These are phyloP conservation scores for Amphiprion percula DNA, from an alignment of 2,113 vertebrate species.

Conservation along the genomic window DNA sequence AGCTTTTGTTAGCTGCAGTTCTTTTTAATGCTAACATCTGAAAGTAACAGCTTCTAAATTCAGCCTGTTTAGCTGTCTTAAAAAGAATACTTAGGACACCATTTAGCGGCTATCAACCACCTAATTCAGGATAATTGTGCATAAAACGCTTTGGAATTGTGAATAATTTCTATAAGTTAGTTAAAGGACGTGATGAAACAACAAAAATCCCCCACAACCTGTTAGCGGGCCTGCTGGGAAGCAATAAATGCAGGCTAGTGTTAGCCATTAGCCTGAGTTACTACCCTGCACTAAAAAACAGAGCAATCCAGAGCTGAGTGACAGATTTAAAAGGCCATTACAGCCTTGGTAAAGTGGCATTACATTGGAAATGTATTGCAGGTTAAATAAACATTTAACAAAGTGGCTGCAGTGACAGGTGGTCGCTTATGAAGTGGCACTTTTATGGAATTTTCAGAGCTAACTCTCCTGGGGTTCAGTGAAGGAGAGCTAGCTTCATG, in stretches of 20 bases:
- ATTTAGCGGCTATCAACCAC: no score
- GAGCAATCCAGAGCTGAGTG: slow-evolving; percentile 12
- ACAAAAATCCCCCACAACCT: not conserved
- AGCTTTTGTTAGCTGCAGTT: no score
- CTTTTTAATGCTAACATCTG: no score
- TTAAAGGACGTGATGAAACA: not conserved
- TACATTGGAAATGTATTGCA: slow-evolving; percentile 12
- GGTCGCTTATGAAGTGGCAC: not conserved
- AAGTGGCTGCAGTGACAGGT: slow-evolving; percentile 6
- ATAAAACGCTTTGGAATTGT: not conserved
- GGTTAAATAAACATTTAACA: slow-evolving; percentile 45
- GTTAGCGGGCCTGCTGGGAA: not conserved
- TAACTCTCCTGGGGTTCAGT: not conserved
- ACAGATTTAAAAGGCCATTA: slow-evolving; percentile 44
- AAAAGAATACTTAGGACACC: no score
- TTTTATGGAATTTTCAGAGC: slow-evolving; percentile 4
- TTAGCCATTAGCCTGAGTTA: slow-evolving; percentile 38
- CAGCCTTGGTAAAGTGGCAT: not conserved
- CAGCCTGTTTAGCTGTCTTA: no score
- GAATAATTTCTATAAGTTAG: not conserved
- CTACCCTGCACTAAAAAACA: slow-evolving; percentile 15
- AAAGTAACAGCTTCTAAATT: no score
- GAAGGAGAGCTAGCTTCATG: no score
- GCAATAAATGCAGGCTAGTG: slow-evolving; percentile 7
- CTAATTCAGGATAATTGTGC: no score